These are phyloP conservation scores for Apeira syringaria DNA, from an alignment of 2,888 invertebrate species.

Conservation along the genomic window DNA sequence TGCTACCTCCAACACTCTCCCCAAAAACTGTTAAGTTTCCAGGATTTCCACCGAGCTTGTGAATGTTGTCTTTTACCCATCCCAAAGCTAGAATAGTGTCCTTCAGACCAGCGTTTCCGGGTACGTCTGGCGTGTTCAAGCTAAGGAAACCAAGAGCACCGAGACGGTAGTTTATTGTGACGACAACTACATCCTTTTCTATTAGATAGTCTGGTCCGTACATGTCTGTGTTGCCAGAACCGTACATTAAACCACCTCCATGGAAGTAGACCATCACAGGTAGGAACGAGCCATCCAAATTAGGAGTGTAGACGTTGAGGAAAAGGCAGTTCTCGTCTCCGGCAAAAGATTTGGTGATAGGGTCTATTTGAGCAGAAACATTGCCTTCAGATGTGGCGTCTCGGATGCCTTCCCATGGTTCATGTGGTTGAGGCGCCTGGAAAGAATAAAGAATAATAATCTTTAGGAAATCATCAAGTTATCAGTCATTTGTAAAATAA, in stretches of 20 bases:
- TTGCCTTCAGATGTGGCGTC: slow-evolving; percentile 85
- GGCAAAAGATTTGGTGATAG: slow-evolving; percentile 58
- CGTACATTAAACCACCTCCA: slow-evolving; percentile 79
- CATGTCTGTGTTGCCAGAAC: slow-evolving; percentile 74
- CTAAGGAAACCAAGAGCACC: slow-evolving; percentile 71
- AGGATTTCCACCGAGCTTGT: slow-evolving; percentile 69
- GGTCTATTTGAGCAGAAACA: slow-evolving; percentile 83
- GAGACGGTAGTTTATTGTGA: slow-evolving; percentile 82
- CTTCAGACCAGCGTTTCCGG: slow-evolving; percentile 73
- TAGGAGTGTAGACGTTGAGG: slow-evolving; percentile 87
- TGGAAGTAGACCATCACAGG: slow-evolving; percentile 85
- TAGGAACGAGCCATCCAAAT: slow-evolving; percentile 70
- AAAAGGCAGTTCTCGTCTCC: slow-evolving; percentile 88
- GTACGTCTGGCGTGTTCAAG: slow-evolving; percentile 70
- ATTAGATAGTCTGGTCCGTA: slow-evolving; percentile 80
- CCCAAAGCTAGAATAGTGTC: slow-evolving; percentile 65
- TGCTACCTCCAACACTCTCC: slow-evolving; percentile 61
- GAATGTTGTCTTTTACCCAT: slow-evolving; percentile 71
- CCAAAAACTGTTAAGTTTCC: slow-evolving; percentile 72
- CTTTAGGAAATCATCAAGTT: too few relatives aligned
- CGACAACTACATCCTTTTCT: slow-evolving; percentile 82
- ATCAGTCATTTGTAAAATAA: too few relatives aligned
- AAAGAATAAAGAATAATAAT: slow-evolving; percentile 23
- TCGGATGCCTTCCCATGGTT: slow-evolving; percentile 82
- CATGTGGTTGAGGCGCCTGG: slow-evolving; percentile 83